These are phyloP conservation scores for Colistium nudipinnis DNA, from an alignment of 2,113 vertebrate genomes.

Conservation along the genomic window DNA sequence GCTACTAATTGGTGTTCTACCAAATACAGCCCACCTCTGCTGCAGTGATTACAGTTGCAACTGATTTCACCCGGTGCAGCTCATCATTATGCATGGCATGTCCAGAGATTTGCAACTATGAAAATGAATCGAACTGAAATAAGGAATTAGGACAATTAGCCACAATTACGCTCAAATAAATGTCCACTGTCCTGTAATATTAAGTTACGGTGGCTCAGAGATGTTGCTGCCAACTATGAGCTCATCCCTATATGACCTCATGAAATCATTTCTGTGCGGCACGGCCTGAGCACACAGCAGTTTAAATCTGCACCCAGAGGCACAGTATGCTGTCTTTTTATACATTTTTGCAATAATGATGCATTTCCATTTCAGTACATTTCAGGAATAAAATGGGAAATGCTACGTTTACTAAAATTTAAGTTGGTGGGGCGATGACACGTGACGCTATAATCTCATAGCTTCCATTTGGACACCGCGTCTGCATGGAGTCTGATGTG, in stretches of 20 bases:
- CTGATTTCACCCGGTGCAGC: conserved; percentile 8
- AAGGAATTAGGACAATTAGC: background rate
- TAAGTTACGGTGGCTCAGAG: no score
- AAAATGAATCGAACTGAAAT: background rate
- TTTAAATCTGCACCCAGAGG: background rate
- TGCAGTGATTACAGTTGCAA: conserved; percentile 35
- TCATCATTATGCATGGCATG: background rate
- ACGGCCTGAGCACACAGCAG: background rate
- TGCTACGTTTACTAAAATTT: no score
- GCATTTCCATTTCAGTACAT: no score
- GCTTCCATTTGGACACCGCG: background rate
- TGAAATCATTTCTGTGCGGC: no score
- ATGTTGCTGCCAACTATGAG: no score
- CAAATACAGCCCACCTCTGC: conserved; percentile 24
- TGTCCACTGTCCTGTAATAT: no score
- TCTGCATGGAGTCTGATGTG: background rate
- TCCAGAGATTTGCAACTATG: conserved; percentile 5
- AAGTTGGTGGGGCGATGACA: no score
- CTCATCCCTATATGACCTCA: no score
- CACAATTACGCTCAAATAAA: no score
- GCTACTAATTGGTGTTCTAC: conserved; percentile 44
- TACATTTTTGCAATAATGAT: background rate
- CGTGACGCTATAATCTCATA: no score
- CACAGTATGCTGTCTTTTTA: background rate
- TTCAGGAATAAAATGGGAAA: no score